Percentiles rank a stretch among this genome's conserved stretches.
Evolutionary conservation across 2,888 invertebrate species (phyloP).

Genomic region (Drosophila longiperda): DNA sequence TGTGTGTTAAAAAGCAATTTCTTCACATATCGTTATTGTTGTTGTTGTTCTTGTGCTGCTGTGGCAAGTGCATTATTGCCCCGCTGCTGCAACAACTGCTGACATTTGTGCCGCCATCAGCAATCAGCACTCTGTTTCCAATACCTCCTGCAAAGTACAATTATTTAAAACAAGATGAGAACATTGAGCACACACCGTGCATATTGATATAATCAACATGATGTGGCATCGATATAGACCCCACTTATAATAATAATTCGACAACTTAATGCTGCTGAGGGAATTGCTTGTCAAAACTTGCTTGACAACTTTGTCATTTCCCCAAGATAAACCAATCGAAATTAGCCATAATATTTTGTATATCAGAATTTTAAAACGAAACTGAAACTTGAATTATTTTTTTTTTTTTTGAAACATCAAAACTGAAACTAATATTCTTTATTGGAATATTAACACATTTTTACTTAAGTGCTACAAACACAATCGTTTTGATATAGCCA

Average conservation of each 20-base stretch:
- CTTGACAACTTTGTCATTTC: neutral
- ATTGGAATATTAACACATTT: neutral
- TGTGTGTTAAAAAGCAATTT: constrained; percentile 69
- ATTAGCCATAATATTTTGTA: neutral
- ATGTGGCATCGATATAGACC: neutral
- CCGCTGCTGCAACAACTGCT: constrained; percentile 36
- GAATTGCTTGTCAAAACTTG: neutral
- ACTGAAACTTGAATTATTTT: neutral
- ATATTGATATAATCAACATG: neutral
- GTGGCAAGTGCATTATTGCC: constrained; percentile 40
- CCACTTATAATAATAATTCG: neutral
- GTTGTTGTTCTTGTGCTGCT: constrained; percentile 19
- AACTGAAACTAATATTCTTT: neutral
- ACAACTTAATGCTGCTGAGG: neutral
- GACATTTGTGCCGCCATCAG: constrained; percentile 49
- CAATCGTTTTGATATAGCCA: neutral
- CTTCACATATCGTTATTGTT: constrained; percentile 43
- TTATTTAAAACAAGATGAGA: neutral
- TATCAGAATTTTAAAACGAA: too few relatives aligned
- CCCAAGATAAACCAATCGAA: neutral
- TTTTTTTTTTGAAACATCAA: neutral
- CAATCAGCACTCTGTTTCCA: constrained; percentile 33
- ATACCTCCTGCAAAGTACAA: neutral
- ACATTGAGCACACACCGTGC: neutral
- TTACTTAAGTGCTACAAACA: neutral